Evolutionary conservation across 2,888 invertebrate species (phyloP).

Genomic region (Caradrina kadenii): DNA sequence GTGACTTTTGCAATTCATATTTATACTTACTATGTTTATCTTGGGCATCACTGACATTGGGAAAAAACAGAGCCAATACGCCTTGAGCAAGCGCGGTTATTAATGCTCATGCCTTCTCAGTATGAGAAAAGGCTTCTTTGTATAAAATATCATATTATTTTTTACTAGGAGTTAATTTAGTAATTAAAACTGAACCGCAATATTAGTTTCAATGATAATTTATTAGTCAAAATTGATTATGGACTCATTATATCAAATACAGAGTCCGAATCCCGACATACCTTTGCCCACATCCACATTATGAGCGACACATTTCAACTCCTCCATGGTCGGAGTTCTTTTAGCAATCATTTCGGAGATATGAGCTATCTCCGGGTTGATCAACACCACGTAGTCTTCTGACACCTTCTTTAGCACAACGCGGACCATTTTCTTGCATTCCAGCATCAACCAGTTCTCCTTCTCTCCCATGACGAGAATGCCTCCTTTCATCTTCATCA

Average conservation of each 20-base stretch:
- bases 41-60: too few relatives aligned
- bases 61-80: too few relatives aligned
- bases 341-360: constrained; percentile 40
- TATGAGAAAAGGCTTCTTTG: too few relatives aligned
- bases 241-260: background rate
- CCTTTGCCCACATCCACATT: constrained; percentile 46
- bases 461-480: constrained; percentile 44
- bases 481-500: constrained; percentile 25
- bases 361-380: constrained; percentile 38
- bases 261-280: constrained; percentile 24
- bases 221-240: background rate
- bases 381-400: constrained; percentile 46
- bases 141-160: too few relatives aligned
- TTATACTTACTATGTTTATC: too few relatives aligned
- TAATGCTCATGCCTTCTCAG: too few relatives aligned
- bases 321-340: constrained; percentile 2
- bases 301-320: constrained; percentile 53
- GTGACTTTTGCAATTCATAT: background rate
- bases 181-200: background rate
- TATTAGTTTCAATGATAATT: background rate
- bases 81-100: too few relatives aligned
- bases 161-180: background rate
- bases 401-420: constrained; percentile 38
- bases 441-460: constrained; percentile 49
- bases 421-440: constrained; percentile 31